Evolutionary conservation across 2,888 invertebrate species (phyloP), one percentile per base, ranked within the genome.

Genomic region (Panzeria rudis): DNA sequence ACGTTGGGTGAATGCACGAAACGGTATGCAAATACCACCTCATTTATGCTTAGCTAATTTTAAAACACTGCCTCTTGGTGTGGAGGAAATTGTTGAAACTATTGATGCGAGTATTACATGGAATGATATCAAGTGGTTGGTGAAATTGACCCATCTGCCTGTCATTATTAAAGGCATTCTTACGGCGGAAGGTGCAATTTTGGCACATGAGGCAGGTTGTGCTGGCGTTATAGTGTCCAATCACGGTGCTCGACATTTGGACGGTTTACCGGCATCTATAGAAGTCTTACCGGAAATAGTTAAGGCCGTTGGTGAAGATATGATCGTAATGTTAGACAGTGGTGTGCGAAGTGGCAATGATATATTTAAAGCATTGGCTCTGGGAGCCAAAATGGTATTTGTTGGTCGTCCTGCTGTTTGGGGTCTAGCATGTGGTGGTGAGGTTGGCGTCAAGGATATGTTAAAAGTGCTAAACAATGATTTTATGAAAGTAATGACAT

Each of bases 361-460:
- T 92, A 95, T 98, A 13, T 96, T 97, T 87, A 98, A 98, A 93
- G 98, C 98, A 0, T 89, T 98, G 52, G 97, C 97, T 0, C 93
- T 98, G 25, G 98, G 98, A 11, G 98, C 98, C 1, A 95, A 94
- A 93, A 96, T 97, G 95, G 98, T 97, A 0, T 98, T 98, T 90
- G 93, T 98, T 29, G 98, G 98, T 0, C 94, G 98, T 73, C 97
- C 98, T 0, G 95, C 96, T 32, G 88, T 98, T 5, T 98, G 97
- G 97, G 98, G 97, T 0, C 92, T 98, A 72, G 94, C 96, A 0
- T 94, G 95, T 72, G 94, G 94, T 64, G 98, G 98, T 0, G 95
- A 97, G 91, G 93, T 94, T 23, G 98, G 98, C 0, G 97, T 97
- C 0, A 94, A 94, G 88, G 93, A 94, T 86, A 94, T 98, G 90